Conservation (phyloP, 2,888 invertebrate species). For the Cryptus viduatorius region DNA sequence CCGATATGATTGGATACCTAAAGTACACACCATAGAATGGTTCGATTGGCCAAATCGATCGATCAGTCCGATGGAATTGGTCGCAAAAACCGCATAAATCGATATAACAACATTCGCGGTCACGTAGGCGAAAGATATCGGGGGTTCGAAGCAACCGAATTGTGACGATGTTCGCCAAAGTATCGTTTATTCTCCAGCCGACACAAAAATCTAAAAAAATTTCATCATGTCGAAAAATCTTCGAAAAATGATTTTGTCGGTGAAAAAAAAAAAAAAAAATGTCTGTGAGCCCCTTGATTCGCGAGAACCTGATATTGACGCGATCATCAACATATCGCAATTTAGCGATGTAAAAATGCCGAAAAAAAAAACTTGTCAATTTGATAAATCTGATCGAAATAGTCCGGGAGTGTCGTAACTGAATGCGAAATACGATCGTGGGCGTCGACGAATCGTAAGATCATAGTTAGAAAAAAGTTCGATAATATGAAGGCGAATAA, state of each 20-base stretch:
- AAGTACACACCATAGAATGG: no score
- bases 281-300: neutral
- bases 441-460: slow-evolving; percentile 24
- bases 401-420: slow-evolving; percentile 18
- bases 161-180: neutral
- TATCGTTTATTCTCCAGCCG: no score
- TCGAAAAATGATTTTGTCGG: no score
- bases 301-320: neutral
- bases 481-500: slow-evolving; percentile 35
- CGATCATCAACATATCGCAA: neutral
- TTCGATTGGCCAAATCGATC: neutral
- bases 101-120: neutral
- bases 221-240: no score
- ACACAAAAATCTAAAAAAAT: no score
- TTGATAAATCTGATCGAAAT: slow-evolving; percentile 35
- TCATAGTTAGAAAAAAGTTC: slow-evolving; percentile 26
- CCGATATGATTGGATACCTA: neutral
- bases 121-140: neutral
- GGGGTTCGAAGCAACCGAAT: neutral
- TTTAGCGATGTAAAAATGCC: neutral
- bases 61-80: neutral
- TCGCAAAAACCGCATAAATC: neutral
- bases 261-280: no score
- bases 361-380: slow-evolving; percentile 23
- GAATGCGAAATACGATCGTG: slow-evolving; percentile 46